Evolutionary conservation across 1,140 invertebrate species (phyloP), one percentile per base, ranked within the genome.

Genomic region (Argopecten irradians): DNA sequence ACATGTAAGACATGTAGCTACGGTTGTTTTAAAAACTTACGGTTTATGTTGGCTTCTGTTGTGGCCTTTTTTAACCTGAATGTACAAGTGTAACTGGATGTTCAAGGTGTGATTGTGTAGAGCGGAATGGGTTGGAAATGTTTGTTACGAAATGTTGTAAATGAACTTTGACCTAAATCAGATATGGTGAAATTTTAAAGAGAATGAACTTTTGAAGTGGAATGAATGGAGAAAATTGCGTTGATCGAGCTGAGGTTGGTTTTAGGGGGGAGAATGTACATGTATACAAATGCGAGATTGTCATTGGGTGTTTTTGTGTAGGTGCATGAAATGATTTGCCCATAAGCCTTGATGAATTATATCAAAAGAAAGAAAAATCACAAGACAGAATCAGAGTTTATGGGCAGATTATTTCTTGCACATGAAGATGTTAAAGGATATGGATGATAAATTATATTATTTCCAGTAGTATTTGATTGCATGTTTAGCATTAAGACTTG

Each of bases 401-500:
- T 28, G 13, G 55, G 28, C 55, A 71, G 55, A 71, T 71, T 71
- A 71, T 71, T 71, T 71, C 8, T 28, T 71, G 1, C 1, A 71
- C 43, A 16, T 46, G 13, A 46, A 3, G n/a, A 71, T 71, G 55
- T 71, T n/a, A n/a, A n/a, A n/a, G n/a, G n/a, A n/a, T n/a, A 71
- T 3, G 55, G 28, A 71, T 71, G 55, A 71, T 71, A 28, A 71
- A 11, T 71, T 71, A 71, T 71, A 71, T 71, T 71, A 71, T 71
- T 71, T 71, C 22, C 13, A 28, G 55, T 71, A 71, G 55, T n/a
- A 71, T 71, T 71, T 71, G n/a, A 71, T 71, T 71, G 55, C 55
- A 71, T 71, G 55, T 71, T 71, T 71, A 71, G 55, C 55, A 71
- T 71, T 71, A 71, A 71, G 55, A 71, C 22, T 71, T 71, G 1